These are phyloP conservation scores for Melipona quadrifasciata DNA, from an alignment of 1,140 invertebrate genomes.

Conservation along the genomic window DNA sequence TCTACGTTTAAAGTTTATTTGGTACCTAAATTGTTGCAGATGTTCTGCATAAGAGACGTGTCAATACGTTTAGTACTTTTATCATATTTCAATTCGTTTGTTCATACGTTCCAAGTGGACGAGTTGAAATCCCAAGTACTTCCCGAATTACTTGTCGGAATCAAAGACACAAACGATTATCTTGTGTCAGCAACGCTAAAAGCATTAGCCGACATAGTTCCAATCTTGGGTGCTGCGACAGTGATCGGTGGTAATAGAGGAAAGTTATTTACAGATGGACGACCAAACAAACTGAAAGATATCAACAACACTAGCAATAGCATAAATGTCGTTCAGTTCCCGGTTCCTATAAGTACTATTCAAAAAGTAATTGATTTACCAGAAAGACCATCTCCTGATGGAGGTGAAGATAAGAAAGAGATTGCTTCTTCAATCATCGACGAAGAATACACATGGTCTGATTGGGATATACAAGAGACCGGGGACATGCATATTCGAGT, in stretches of 20 bases:
- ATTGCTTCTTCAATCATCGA: constrained; percentile 78
- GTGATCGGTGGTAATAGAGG: constrained; percentile 91
- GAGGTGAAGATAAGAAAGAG: constrained; percentile 88
- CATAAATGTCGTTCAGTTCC: constrained; percentile 6
- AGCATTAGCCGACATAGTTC: constrained; percentile 90
- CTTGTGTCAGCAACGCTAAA: constrained; percentile 90
- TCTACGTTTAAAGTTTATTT: constrained; percentile 87
- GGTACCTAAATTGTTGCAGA: constrained; percentile 87
- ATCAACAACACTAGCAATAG: not conserved
- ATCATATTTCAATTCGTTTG: constrained; percentile 87
- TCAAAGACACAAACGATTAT: constrained; percentile 90
- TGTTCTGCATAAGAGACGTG: constrained; percentile 89
- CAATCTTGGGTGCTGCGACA: constrained; percentile 89
- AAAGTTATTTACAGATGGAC: constrained; percentile 91
- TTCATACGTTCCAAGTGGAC: constrained; percentile 86
- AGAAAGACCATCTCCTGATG: constrained; percentile 90
- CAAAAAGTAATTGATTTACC: constrained; percentile 80
- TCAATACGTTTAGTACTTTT: constrained; percentile 88
- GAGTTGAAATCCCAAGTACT: constrained; percentile 87
- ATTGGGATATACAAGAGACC: constrained; percentile 86
- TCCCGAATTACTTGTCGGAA: constrained; percentile 91
- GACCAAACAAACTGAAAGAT: constrained; percentile 83
- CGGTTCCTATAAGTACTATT: constrained; percentile 8
- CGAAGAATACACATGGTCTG: constrained; percentile 86
- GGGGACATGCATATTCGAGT: not conserved